Percentiles rank a stretch among this genome's conserved stretches.
phyloP scores from a whole-genome alignment of 2,113 vertebrate species.

The Ciconia stormi region DNA sequence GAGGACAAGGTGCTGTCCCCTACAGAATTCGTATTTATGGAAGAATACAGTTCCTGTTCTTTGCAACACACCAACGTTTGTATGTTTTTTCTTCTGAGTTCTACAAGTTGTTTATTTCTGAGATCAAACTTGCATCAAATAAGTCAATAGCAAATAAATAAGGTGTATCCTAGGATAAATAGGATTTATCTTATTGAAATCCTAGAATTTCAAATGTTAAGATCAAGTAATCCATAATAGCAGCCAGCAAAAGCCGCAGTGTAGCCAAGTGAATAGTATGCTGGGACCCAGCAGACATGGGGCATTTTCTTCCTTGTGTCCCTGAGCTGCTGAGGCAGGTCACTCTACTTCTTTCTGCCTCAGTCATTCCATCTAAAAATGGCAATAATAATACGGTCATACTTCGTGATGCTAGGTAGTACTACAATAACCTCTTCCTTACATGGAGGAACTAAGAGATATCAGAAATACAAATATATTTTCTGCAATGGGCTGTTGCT shows the following conservation, averaged over 20 bases:
- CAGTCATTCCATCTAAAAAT: not conserved
- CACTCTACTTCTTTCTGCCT: not conserved
- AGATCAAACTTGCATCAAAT: not conserved
- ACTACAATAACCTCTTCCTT: slow-evolving; percentile 1
- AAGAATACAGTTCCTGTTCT: not conserved
- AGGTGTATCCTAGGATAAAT: not conserved
- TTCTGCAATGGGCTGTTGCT: not conserved
- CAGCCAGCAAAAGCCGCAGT: not conserved
- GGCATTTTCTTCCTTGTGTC: not conserved
- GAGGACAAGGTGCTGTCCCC: not conserved
- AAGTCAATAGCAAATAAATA: not conserved
- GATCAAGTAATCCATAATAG: not conserved
- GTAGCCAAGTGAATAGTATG: not conserved
- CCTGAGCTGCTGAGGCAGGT: not conserved
- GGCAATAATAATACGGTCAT: not conserved
- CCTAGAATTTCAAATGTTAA: not conserved
- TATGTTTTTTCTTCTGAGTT: not conserved
- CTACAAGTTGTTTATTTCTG: not conserved
- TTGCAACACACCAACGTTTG: not conserved
- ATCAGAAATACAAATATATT: slow-evolving; percentile 17
- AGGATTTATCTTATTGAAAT: not conserved
- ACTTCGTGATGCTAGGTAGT: not conserved
- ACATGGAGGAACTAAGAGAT: not conserved
- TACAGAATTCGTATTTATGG: not conserved
- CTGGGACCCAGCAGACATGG: not conserved